Evolutionary conservation across 2,797 vertebrate species (phyloP), one percentile per base, ranked within the genome.

Genomic region (Apodemus agrarius): DNA sequence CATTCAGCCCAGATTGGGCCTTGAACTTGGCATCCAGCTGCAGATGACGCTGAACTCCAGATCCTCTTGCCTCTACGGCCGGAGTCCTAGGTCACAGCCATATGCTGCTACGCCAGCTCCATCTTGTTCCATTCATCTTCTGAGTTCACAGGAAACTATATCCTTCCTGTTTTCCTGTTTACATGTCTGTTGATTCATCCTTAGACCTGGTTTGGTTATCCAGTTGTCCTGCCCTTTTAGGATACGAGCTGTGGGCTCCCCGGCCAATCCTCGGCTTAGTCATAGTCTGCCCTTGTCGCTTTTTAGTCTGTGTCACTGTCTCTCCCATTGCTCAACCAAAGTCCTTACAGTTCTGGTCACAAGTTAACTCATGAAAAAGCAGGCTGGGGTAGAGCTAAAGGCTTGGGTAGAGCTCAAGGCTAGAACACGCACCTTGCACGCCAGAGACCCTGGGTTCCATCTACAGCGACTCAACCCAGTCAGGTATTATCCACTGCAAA

Each of bases 321-420:
- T 93, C 49, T 83, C 75, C 24, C n/a, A 67, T 26, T 34, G 31
- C 57, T 81, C 61, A 79, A 21, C 91, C 49, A 10, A 82, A 16
- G 24, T 40, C 43, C 26, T 82, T 61, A 29, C 29, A 67, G 49
- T 72, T 89, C 80, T 29, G 84, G 46, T 21, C 52, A 59, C 54
- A 49, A 21, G 61, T 17, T 82, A 31, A 93, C 46, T 78, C 91
- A 74, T 79, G 31, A 40, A 93, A 75, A 96, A 65, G 59, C 46
- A 26, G 24, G 59, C 24, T 61, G 59, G 24, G 59, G 22, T 61
- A 61, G 7, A 24, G 57, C 21, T 61, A 61, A 34, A 13, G 61
- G 29, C 26, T 84, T 26, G 54, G 61, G 9, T 63, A 2, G 34
- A 29, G 65, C 14, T 67, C 17, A 72, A 21, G 65, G 29, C 43